Conservation (phyloP, 1,140 invertebrate species). For the Nomia melanderi region DNA sequence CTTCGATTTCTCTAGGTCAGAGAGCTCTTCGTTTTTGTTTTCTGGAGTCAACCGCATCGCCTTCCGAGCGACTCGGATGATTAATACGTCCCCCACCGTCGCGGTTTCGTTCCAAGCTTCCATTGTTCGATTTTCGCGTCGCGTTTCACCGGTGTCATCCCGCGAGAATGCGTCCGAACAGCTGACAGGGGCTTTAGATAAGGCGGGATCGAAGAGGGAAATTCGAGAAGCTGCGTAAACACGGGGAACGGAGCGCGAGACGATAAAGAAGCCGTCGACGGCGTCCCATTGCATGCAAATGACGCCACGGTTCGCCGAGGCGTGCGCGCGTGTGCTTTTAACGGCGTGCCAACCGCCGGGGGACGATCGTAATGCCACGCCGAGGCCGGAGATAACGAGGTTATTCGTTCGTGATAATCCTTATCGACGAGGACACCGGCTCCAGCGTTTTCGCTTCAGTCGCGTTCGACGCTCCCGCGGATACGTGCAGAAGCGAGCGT, state of each 20-base stretch:
- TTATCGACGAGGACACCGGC: slow-evolving; percentile 62
- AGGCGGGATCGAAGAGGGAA: not conserved
- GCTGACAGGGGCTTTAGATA: not conserved
- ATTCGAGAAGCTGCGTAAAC: not conserved
- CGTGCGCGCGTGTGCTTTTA: not conserved
- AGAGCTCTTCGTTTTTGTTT: too few relatives aligned
- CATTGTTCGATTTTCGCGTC: not conserved
- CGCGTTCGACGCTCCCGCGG: slow-evolving; percentile 21
- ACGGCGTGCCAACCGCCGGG: not conserved
- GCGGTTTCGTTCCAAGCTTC: not conserved
- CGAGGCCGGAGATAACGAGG: slow-evolving; percentile 54
- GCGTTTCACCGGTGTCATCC: too few relatives aligned
- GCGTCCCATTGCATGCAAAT: slow-evolving; percentile 27
- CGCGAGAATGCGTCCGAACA: not conserved
- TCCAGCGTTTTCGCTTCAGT: slow-evolving; percentile 30
- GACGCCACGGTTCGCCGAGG: not conserved
- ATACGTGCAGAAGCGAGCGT: not conserved
- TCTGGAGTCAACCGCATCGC: too few relatives aligned
- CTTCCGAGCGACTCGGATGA: too few relatives aligned
- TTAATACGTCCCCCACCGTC: too few relatives aligned
- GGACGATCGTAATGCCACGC: slow-evolving; percentile 16
- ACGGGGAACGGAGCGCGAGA: not conserved
- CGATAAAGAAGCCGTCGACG: not conserved
- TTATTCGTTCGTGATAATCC: slow-evolving; percentile 62
- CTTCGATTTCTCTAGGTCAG: too few relatives aligned